These are phyloP conservation scores for Bambusicola thoracicus DNA, from an alignment of 2,113 vertebrate genomes.

Conservation along the genomic window DNA sequence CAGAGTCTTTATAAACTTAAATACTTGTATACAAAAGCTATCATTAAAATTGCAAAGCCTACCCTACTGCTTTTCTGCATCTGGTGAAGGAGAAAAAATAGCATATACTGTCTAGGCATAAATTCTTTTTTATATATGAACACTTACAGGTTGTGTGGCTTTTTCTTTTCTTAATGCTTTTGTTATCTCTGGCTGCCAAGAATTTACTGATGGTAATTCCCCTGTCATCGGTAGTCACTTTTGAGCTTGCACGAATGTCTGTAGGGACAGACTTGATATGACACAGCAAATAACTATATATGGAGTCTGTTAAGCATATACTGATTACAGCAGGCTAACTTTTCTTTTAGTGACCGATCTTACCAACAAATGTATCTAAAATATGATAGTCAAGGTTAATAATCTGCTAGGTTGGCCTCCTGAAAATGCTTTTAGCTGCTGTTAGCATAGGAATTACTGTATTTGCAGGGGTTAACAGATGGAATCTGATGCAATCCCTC, in stretches of 20 bases:
- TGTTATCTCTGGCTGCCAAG: not conserved
- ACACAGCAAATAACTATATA: not conserved
- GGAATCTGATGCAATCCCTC: conserved; percentile 82
- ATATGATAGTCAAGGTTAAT: not conserved
- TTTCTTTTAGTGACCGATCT: not conserved
- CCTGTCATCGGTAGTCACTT: conserved; percentile 13
- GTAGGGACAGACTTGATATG: conserved; percentile 36
- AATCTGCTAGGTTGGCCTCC: not conserved
- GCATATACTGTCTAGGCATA: not conserved
- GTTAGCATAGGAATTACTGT: conserved; percentile 26
- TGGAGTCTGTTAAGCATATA: not conserved
- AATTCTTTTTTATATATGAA: not conserved
- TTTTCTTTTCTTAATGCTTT: not conserved
- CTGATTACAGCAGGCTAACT: not conserved
- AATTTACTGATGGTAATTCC: conserved; percentile 33
- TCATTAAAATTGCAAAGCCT: not conserved
- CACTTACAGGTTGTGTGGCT: not conserved
- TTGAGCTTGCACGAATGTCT: not conserved
- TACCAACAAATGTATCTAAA: not conserved
- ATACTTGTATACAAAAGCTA: not conserved
- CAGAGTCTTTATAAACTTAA: not conserved
- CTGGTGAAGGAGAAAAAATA: not conserved
- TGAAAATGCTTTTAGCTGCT: conserved; percentile 15
- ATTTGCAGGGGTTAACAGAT: conserved; percentile 77
- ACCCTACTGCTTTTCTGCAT: not conserved